Percentiles rank a stretch among this genome's conserved stretches.
phyloP scores from a whole-genome alignment of 2,888 invertebrate genomes.

The Trissolcus japonicus region DNA sequence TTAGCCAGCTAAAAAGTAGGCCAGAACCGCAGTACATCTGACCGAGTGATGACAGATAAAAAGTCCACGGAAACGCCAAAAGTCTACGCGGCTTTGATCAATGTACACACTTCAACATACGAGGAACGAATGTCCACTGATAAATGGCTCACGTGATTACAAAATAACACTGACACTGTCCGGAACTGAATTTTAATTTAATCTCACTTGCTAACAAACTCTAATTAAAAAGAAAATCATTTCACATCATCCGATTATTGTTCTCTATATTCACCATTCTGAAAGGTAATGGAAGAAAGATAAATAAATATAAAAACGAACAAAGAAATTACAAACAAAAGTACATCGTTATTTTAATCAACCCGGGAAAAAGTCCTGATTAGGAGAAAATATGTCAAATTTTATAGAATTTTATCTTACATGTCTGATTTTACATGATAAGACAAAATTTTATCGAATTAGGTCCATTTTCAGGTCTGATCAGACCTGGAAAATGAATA shows the following conservation, averaged over 20 bases:
- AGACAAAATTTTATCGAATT: no score
- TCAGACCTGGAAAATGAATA: no score
- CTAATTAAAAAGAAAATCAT: neutral
- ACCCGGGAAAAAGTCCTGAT: no score
- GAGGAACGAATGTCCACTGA: conserved; percentile 47
- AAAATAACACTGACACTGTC: conserved; percentile 33
- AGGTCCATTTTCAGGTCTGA: no score
- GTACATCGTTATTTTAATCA: no score
- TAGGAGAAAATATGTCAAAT: no score
- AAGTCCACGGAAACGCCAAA: conserved; percentile 54
- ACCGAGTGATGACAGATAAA: conserved; percentile 53
- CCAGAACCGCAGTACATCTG: conserved; percentile 47
- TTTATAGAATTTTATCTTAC: no score
- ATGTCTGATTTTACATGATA: no score
- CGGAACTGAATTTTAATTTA: conserved; percentile 39
- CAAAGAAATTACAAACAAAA: no score
- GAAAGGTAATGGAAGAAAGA: neutral
- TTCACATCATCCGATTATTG: neutral
- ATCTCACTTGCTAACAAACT: neutral
- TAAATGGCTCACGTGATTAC: conserved; percentile 36
- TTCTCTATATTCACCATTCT: neutral
- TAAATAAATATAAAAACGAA: neutral
- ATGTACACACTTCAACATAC: conserved; percentile 41
- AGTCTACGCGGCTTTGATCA: conserved; percentile 51
- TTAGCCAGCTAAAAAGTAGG: conserved; percentile 53